These are phyloP conservation scores for Grantiella picta DNA, from an alignment of 2,113 vertebrate genomes.

Conservation along the genomic window DNA sequence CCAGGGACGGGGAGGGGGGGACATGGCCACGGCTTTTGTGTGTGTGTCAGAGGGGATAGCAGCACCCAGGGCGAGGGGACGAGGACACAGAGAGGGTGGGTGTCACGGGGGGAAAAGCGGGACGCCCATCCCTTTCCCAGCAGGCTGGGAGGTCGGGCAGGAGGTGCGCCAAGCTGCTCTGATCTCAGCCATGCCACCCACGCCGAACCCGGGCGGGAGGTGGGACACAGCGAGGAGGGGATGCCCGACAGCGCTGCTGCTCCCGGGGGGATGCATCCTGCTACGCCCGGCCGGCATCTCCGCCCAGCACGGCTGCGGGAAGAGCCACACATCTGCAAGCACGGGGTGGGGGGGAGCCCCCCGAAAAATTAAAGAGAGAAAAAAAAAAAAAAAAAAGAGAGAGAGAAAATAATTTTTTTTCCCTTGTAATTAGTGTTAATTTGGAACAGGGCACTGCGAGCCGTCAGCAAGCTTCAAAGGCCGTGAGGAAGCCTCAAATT, in stretches of 20 bases:
- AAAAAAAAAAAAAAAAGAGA: too few species aligned
- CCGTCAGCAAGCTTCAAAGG: slow-evolving; percentile 73
- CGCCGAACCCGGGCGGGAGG: neutral
- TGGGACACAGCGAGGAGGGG: neutral
- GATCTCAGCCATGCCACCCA: slow-evolving; percentile 59
- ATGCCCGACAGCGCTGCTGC: neutral
- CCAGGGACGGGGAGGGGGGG: slow-evolving; percentile 16
- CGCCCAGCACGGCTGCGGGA: neutral
- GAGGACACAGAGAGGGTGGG: neutral
- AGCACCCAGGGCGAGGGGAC: neutral
- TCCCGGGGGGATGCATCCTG: neutral
- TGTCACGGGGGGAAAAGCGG: neutral
- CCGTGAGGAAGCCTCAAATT: slow-evolving; percentile 75
- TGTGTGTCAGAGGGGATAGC: slow-evolving; percentile 2
- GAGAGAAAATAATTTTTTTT: slow-evolving; percentile 42
- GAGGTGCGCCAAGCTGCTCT: slow-evolving; percentile 39
- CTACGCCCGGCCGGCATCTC: neutral
- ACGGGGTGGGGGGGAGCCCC: neutral
- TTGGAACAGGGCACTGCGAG: slow-evolving; percentile 69
- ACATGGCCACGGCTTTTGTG: neutral
- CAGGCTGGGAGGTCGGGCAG: slow-evolving; percentile 59
- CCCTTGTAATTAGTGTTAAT: slow-evolving; percentile 74
- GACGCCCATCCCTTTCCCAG: slow-evolving; percentile 16
- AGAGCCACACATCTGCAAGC: slow-evolving; percentile 35
- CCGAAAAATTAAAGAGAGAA: neutral